phyloP scores from a whole-genome alignment of 2,113 vertebrate genomes.

The Todiramphus chloris region DNA sequence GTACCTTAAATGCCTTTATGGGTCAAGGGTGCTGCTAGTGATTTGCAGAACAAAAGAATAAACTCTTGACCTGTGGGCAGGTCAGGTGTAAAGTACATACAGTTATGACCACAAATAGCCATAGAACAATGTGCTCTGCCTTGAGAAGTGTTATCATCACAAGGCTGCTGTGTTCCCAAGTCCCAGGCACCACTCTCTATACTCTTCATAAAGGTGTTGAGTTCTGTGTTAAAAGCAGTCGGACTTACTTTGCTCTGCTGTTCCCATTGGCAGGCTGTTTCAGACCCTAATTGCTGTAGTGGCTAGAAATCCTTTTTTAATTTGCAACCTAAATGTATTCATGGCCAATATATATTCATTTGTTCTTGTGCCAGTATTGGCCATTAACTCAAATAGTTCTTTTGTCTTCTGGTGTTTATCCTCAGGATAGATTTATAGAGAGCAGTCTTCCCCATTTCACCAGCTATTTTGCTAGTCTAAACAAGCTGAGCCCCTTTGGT shows the following conservation, averaged over 20 bases:
- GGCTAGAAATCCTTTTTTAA: slow-evolving; percentile 16
- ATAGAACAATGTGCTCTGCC: not conserved
- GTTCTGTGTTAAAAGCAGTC: not conserved
- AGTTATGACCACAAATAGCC: not conserved
- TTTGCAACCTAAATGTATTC: slow-evolving; percentile 28
- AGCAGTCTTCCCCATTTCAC: not conserved
- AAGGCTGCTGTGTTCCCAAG: not conserved
- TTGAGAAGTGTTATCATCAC: not conserved
- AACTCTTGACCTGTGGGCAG: not conserved
- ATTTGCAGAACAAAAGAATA: not conserved
- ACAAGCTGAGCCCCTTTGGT: not conserved
- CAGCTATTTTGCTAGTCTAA: slow-evolving; percentile 23
- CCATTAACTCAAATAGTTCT: slow-evolving; percentile 22
- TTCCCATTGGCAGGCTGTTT: not conserved
- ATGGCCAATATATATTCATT: slow-evolving; percentile 11
- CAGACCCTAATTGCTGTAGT: not conserved
- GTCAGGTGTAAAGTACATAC: not conserved
- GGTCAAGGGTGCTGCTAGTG: not conserved
- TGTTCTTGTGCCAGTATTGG: slow-evolving; percentile 24
- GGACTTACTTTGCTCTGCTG: not conserved
- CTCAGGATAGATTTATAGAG: not conserved
- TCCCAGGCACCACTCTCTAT: not conserved
- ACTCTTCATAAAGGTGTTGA: not conserved
- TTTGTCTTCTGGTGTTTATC: slow-evolving; percentile 38
- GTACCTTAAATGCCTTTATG: not conserved